phyloP scores from a whole-genome alignment of 2,797 vertebrate species.

The Helicolenus hilgendorfi region DNA sequence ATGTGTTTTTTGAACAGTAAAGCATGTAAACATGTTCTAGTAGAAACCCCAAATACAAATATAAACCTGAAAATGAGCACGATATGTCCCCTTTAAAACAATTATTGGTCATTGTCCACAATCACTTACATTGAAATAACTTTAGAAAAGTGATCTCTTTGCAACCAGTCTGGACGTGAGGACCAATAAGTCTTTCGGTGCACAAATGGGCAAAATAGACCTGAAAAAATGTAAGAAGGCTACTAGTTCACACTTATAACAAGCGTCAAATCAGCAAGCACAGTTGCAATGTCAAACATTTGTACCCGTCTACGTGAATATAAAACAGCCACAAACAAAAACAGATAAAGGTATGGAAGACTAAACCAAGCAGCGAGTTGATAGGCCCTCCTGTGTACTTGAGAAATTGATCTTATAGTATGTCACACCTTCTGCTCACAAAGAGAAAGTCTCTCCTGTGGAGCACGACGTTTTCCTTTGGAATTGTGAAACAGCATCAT shows the following conservation, averaged over 20 bases:
- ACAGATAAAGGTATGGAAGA: background rate
- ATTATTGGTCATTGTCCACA: background rate
- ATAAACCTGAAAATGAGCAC: no score
- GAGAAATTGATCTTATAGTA: background rate
- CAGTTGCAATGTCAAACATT: background rate
- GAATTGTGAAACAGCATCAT: background rate
- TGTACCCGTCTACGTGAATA: background rate
- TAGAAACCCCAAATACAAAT: no score
- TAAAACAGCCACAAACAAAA: background rate
- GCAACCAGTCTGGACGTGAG: background rate
- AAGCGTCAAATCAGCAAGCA: background rate
- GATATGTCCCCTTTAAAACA: background rate
- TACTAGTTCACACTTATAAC: background rate
- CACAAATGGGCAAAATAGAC: background rate
- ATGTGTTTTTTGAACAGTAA: no score
- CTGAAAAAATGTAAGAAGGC: background rate
- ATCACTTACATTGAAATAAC: background rate
- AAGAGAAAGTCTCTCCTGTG: background rate
- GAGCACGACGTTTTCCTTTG: constrained; percentile 14
- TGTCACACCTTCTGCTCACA: background rate
- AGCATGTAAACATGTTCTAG: no score
- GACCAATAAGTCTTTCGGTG: background rate
- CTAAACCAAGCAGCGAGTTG: background rate
- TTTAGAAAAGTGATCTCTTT: background rate
- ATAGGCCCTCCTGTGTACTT: background rate